Conservation (phyloP, 2,113 vertebrate species). For the Candoia aspera region DNA sequence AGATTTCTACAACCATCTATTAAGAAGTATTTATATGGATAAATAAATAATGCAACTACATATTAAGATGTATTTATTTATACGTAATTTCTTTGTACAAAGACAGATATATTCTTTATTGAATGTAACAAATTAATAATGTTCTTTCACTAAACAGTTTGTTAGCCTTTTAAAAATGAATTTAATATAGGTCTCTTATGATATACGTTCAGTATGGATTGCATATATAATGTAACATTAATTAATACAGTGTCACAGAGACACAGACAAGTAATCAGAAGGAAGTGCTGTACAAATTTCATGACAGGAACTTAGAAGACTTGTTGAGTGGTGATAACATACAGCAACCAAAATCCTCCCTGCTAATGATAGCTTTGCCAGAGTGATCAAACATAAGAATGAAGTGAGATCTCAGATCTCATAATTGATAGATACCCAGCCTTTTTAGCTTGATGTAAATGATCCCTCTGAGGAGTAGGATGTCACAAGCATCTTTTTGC, state of each 20-base stretch:
- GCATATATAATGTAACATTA: background rate
- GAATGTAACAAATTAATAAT: background rate
- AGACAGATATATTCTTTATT: background rate
- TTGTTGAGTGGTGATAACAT: background rate
- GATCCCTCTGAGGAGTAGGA: background rate
- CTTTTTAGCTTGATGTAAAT: slow-evolving; percentile 7
- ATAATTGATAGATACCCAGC: background rate
- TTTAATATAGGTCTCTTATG: background rate
- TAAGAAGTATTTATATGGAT: slow-evolving; percentile 13
- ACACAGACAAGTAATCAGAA: background rate
- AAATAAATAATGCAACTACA: too few species aligned
- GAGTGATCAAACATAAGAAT: background rate
- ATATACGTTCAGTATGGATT: background rate
- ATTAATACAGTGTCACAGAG: fast-evolving
- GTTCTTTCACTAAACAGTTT: slow-evolving; percentile 12
- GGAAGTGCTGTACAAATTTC: background rate
- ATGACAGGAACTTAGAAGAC: background rate
- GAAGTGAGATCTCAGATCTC: slow-evolving; percentile 3
- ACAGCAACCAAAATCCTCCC: slow-evolving; percentile 6
- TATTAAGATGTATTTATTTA: too few species aligned
- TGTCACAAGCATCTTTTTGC: background rate
- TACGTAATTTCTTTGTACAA: background rate
- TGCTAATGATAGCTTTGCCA: background rate
- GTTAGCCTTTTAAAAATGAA: background rate
- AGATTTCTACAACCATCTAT: slow-evolving; percentile 42